Evolutionary conservation across 2,113 vertebrate species (phyloP), one percentile per base, ranked within the genome.

Genomic region (Lanius collurio): DNA sequence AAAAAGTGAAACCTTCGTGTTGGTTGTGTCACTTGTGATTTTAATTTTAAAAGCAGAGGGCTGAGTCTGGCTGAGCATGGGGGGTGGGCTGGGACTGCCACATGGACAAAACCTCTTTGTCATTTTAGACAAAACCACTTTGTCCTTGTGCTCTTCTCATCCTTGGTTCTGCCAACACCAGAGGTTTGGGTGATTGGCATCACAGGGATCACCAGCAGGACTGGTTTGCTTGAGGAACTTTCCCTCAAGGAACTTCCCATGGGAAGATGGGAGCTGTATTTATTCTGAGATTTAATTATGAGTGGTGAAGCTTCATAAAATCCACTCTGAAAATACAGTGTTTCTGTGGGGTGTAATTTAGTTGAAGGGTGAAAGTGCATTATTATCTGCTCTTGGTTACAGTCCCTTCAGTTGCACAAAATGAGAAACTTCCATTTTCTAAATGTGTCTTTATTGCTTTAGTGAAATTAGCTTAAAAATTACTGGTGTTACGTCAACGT

Each of bases 1-100:
- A 2, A 31, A 26, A n/a, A 55, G 59, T 35, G 22, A 24, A 19
- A 27, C 3, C 0, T 30, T 21, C 1, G 0, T 7, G 21, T 44
- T 55, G 57, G 57, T 20, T 21, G 10, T 23, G 3, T n/a, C 2
- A 0, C 59, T 35, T 10, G 41, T 35, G 67, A 4, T 15, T 56
- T 73, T 50, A 39, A 53, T 39, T 60, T 46, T 47, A 15, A 64
- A 27, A 46, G 75, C 24, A 52, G 53, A 27, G 50, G n/a, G 7
- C 31, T 12, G n/a, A 31, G 67, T 33, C 4, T 85, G 42, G 20
- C 70, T 57, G 53, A 27, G 44, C 27, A 7, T 1, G 37, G 16
- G 8, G 52, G 28, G 33, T 55, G 52, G 4, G 10, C 9, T n/a
- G 10, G 2, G 39, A 13, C 15, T 69, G 82, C 79, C 59, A 69